These are phyloP conservation scores for Noctua pronuba DNA, from an alignment of 2,888 invertebrate genomes.

Conservation along the genomic window DNA sequence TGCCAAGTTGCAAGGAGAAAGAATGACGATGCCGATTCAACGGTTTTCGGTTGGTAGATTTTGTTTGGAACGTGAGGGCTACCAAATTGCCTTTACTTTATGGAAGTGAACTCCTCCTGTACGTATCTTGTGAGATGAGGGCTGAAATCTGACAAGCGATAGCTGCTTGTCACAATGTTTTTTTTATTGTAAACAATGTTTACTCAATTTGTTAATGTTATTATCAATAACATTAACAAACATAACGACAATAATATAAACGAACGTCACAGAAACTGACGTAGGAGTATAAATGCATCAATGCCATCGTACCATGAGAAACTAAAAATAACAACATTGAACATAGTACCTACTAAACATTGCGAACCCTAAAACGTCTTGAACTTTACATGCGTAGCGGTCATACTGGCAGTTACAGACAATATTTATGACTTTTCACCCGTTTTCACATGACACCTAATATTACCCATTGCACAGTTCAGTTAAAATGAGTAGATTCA, in stretches of 20 bases:
- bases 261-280: not conserved
- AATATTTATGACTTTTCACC: not conserved
- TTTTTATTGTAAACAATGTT: not conserved
- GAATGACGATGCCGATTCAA: not conserved
- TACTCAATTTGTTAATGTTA: not conserved
- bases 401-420: not conserved
- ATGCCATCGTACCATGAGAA: not conserved
- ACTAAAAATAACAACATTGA: not conserved
- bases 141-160: not conserved
- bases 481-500: not conserved
- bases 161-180: not conserved
- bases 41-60: not conserved
- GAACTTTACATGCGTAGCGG: not conserved
- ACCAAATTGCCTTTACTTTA: not conserved
- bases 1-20: not conserved
- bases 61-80: not conserved
- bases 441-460: not conserved
- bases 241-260: not conserved
- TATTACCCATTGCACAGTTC: not conserved
- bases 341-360: not conserved
- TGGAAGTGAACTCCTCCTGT: not conserved
- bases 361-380: not conserved
- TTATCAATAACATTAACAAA: not conserved
- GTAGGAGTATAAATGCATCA: not conserved
- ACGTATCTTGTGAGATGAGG: not conserved